phyloP scores from a whole-genome alignment of 1,140 invertebrate species.

The Panulirus ornatus region DNA sequence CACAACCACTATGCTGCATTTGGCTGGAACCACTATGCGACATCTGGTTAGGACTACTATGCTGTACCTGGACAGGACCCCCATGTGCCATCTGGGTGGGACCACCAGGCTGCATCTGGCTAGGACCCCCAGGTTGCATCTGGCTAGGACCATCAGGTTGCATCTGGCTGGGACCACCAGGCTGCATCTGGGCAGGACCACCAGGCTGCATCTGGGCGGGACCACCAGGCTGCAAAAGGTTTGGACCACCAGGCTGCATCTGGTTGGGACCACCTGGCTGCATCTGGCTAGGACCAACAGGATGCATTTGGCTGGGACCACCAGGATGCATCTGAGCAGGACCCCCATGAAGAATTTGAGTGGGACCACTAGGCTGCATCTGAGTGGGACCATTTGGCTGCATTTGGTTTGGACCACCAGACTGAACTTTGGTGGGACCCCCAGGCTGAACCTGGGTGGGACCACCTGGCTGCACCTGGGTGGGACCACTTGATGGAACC shows the following conservation, averaged over 20 bases:
- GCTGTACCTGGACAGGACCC: not conserved
- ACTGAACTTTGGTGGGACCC: slow-evolving; percentile 8
- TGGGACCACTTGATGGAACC: slow-evolving; percentile 4
- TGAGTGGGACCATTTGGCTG: slow-evolving; percentile 14
- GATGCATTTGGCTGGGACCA: slow-evolving; percentile 38
- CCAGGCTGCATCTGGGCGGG: slow-evolving; percentile 29
- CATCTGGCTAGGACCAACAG: slow-evolving; percentile 26
- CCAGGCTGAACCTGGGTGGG: slow-evolving; percentile 36
- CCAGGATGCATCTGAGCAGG: slow-evolving; percentile 1
- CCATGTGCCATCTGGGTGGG: slow-evolving; percentile 21
- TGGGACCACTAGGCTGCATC: slow-evolving; percentile 2
- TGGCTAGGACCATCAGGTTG: slow-evolving; percentile 36
- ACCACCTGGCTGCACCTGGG: slow-evolving; percentile 13
- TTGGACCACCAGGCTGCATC: slow-evolving; percentile 35
- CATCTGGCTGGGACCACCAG: slow-evolving; percentile 53
- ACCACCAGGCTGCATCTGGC: slow-evolving; percentile 31
- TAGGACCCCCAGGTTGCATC: not conserved
- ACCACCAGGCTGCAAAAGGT: slow-evolving; percentile 21
- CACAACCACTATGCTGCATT: slow-evolving; percentile 16
- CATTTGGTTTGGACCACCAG: slow-evolving; percentile 53
- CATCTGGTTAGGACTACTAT: slow-evolving; percentile 38
- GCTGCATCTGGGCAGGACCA: slow-evolving; percentile 49
- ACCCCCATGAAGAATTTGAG: slow-evolving; percentile 1
- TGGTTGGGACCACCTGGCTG: slow-evolving; percentile 33
- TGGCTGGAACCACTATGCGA: slow-evolving; percentile 1